Evolutionary conservation across 1,140 invertebrate genomes (phyloP), one percentile per base, ranked within the genome.

Genomic region (Pinna nobilis): DNA sequence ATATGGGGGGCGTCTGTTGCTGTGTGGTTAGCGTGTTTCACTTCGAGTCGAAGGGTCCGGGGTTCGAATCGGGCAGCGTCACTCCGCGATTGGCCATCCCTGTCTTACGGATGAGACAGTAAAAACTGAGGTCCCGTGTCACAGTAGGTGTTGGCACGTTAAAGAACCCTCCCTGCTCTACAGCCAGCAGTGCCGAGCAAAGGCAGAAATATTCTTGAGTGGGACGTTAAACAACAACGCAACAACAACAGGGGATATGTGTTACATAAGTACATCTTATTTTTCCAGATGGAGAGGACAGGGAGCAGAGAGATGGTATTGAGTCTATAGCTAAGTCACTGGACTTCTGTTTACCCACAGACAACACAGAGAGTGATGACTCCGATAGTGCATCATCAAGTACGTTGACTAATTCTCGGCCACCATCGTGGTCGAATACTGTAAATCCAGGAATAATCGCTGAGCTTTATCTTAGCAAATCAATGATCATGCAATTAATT

Each of bases 381-480:
- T 81, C 77, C 1, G 79, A 81, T 57, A 65, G 70, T 3, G 64
- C 73, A 9, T 79, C 79, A 30, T 82, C 78, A 20, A 78, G 81
- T 82, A 66, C 74, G 80, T 75, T 23, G 7, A 15, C 5, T 41
- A 59, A 23, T 35, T 4, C 20, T 25, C 28, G 18, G 6, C 20
- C 47, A 13, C 5, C 6, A 18, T 30, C 25, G 18, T 3, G 20
- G 39, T 25, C 20, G n/a, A 9, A 11, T 23, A 65, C n/a, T 18
- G 28, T 1, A 28, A 6, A 20, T 47, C 18, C 1, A 5, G 6
- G 5, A 25, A n/a, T n/a, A n/a, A n/a, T n/a, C n/a, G n/a, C n/a
- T n/a, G n/a, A n/a, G n/a, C 7, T 37, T 2, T 18, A 55, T 7
- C 35, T 23, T 11, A 25, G 49, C 0, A 30, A 55, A 1, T 23